phyloP scores from a whole-genome alignment of 2,113 vertebrate genomes.

The Oostethus manadensis region DNA sequence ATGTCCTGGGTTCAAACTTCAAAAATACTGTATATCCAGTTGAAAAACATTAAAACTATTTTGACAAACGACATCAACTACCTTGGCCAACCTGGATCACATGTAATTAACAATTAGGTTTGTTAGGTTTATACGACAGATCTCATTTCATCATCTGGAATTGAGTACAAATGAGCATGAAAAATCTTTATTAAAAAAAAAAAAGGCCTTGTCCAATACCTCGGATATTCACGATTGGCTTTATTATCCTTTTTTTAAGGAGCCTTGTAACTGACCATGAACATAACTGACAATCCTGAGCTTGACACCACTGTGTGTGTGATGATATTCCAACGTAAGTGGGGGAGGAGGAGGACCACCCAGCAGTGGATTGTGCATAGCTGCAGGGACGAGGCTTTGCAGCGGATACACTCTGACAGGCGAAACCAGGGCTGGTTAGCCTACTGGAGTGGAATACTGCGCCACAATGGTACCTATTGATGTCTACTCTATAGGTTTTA shows the following conservation, averaged over 20 bases:
- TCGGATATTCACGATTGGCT: background rate
- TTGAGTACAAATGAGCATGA: too few species aligned
- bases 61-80: too few species aligned
- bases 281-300: conserved; percentile 13
- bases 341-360: conserved; percentile 50
- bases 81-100: too few species aligned
- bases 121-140: too few species aligned
- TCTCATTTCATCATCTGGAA: too few species aligned
- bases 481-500: conserved; percentile 37
- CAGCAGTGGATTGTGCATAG: conserved; percentile 48
- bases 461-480: conserved; percentile 55
- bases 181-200: background rate
- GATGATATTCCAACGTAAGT: conserved; percentile 43
- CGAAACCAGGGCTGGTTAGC: conserved; percentile 42
- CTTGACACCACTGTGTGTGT: conserved; percentile 23
- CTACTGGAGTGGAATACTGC: conserved; percentile 34
- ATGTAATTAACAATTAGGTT: too few species aligned
- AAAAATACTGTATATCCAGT: too few species aligned
- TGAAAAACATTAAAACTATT: too few species aligned
- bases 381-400: conserved; percentile 48
- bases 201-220: background rate
- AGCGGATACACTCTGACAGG: conserved; percentile 39
- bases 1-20: too few species aligned
- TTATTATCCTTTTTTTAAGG: background rate
- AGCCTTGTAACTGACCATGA: background rate